Base-by-base conservation (phyloP, 92 coral and sea anemone species). In the Parazoanthus atlanticus region DNA sequence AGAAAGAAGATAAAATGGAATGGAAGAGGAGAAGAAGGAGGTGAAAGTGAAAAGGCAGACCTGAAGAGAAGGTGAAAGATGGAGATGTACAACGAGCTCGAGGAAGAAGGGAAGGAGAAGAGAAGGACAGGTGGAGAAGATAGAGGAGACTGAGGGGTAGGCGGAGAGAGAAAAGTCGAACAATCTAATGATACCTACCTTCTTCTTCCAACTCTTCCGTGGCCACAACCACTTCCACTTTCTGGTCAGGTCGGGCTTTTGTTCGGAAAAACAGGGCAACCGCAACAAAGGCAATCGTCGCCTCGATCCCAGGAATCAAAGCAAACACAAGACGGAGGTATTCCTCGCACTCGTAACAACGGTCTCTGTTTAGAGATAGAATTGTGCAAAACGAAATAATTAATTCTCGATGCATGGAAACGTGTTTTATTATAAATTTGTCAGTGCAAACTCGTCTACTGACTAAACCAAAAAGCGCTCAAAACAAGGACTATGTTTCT, bases 241-340 rank as follows among this genome's bases (percentile, higher is more conserved):
- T 84, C 46, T 46, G 16, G 23, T 69, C 66, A 41, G 64, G 40
- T 28, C 26, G 56, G 78, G 87, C 25, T 30, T 71, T 28, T 15
- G 76, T 86, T 72, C 88, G 71, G 74, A 91, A 95, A 86, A 95
- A 91, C 38, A 95, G 84, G 3, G 93, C 98, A 9, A 95, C 96
- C 15, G 90, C 86, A 25, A 95, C 89, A 52, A 95, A 95, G 2
- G 95, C 98, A 33, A 93, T 31, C n/a, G 94, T 89, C 29, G 98
- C 98, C 85, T 95, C 98, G 13, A 93, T 88, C 12, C 98, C 98
- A 41, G 98, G 98, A 46, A 95, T 89, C 43, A 95, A 93, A 32
- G 98, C 86, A 71, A 95, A 93, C 5, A 93, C 92, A 33, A 91
- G 74, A 11, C 96, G 89, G 19, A 93, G 91, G 91, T 93, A 94